Base-by-base conservation (phyloP, 2,888 invertebrate genomes). In the Tenthredo distinguenda region DNA sequence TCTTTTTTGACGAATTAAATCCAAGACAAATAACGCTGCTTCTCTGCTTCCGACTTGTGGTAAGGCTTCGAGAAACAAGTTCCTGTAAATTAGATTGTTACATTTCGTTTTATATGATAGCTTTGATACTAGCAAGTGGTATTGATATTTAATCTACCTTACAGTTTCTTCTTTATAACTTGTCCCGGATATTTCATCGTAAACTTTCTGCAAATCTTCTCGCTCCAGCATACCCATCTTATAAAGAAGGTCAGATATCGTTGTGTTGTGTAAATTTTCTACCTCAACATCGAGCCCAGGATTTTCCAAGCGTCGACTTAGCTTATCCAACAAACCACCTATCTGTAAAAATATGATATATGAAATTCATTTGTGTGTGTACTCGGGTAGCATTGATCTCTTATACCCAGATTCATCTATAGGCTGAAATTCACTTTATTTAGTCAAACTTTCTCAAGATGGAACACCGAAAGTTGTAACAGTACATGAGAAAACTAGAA, bases 131-230 rank as follows among this genome's bases (percentile, higher is more conserved):
- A 62, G 26, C 62, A 21, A 26, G 10, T 21, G 10, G 1, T 26
- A 62, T 15, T 34, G 40, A 58, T 84, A 34, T 18, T 26, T 3
- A 1, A 88, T 87, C 74, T 89, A 94, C 94, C 94, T 95, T 37
- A 96, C 95, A 0, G 97, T 97, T 92, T 97, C 97, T 91, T 96
- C 95, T 43, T 96, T 95, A 89, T 97, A 97, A 88, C 97, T 97
- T 3, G 97, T 97, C 0, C 97, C 96, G 9, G 92, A 91, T 77
- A 93, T 91, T 84, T 90, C 91, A 62, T 91, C 91, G 86, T 93
- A 94, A 0, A 93, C 91, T 15, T 88, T 87, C 87, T 91, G 91
- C 87, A 94, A 91, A 87, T 93, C 93, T 10, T 88, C 89, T 55
- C 90, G 88, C 83, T 94, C 91, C 21, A 94, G 88, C 92, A 93